Evolutionary conservation across 92 coral and sea anemone species (phyloP), one percentile per base, ranked within the genome.

Genomic region (Nematostella vectensis): DNA sequence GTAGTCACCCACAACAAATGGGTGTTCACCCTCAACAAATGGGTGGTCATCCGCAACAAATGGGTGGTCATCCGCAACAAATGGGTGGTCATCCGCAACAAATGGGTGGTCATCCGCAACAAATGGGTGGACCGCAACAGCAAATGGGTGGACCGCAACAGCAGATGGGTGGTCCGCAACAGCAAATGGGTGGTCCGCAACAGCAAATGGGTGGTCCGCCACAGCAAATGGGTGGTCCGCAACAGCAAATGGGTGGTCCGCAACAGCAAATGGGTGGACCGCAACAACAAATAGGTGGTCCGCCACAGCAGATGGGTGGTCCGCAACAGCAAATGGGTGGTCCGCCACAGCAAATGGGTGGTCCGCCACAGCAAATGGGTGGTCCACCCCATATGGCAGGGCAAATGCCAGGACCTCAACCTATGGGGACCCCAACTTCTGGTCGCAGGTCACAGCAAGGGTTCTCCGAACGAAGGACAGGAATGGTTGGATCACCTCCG

Each of bases 401-500:
- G 39, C 40, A 52, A 58, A 19, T 19, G 20, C 66, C 15, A 6
- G 51, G 51, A 22, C 21, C 12, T 6, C 18, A 19, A 55, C 72
- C 48, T 27, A 52, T 49, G 17, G 72, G 72, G 8, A 40, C 51
- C 25, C 53, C 57, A 50, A 38, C 29, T 13, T 58, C 51, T 37
- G 53, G 65, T 3, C 13, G 55, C 23, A 30, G 44, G 2, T 24
- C 33, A 54, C 27, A 22, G 2, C 57, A 63, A 57, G 26, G 27
- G 4, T 26, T 36, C 15, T 54, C 72, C 44, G 72, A 66, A 33
- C 54, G 72, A 2, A 28, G 72, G 36, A 55, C 62, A 25, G 72
- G 72, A 20, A 55, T 66, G 72, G 72, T 66, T 18, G 72, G 72
- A 11, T 57, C 72, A 23, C 72, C 72, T 31, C 72, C 72, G 1